These are phyloP conservation scores for Palloptera scutellata DNA, from an alignment of 2,888 invertebrate species.

Conservation along the genomic window DNA sequence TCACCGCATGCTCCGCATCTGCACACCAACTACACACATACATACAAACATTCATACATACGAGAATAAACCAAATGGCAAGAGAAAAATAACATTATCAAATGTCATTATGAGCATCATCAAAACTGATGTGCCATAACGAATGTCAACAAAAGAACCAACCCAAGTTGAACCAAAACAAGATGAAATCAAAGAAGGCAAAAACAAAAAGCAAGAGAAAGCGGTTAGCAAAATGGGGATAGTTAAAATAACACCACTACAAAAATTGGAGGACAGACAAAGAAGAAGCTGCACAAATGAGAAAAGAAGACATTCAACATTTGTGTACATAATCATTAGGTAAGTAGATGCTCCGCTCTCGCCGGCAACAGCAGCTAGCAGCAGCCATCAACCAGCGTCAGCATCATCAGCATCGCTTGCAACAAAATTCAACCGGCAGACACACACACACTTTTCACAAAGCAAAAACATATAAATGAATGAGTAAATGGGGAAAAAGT, in stretches of 20 bases:
- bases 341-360: neutral
- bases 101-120: conserved; percentile 33
- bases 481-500: neutral
- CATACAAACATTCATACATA: neutral
- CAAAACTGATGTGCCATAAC: conserved; percentile 55
- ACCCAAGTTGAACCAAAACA: neutral
- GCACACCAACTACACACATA: too few species aligned
- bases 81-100: conserved; percentile 8
- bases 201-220: neutral
- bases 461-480: neutral
- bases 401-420: neutral
- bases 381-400: neutral
- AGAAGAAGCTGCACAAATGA: neutral
- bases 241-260: too few species aligned
- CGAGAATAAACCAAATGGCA: too few species aligned
- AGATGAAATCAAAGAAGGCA: neutral
- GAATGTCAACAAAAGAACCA: conserved; percentile 49
- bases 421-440: neutral
- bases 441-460: neutral
- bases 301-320: conserved; percentile 16
- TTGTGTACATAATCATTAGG: conserved; percentile 30
- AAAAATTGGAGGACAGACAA: neutral
- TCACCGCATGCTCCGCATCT: too few species aligned
- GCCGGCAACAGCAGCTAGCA: neutral
- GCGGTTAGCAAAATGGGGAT: neutral